phyloP scores from a whole-genome alignment of 2,797 vertebrate species.

The Mareca strepera region DNA sequence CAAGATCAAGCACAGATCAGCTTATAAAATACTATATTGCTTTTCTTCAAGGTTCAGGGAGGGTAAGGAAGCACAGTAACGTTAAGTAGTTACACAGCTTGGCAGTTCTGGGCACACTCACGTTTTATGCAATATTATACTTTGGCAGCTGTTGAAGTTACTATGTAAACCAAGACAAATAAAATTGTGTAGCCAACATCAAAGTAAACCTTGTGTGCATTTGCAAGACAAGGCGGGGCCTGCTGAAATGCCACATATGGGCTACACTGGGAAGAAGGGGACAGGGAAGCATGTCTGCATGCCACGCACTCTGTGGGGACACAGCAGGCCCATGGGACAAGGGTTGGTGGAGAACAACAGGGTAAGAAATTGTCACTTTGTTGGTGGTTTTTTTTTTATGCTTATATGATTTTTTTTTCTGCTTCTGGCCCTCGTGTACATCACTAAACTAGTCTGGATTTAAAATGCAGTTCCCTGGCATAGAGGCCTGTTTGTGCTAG shows the following conservation, averaged over 20 bases:
- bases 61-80: neutral
- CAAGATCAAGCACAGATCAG: conserved; percentile 33
- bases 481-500: rapidly evolving
- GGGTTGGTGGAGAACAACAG: neutral
- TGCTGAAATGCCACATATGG: neutral
- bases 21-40: conserved; percentile 14
- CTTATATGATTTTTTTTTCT: neutral
- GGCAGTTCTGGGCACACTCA: conserved; percentile 4
- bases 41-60: conserved; percentile 16
- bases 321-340: neutral
- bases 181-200: neutral
- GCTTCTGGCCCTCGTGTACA: neutral
- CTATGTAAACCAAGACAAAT: neutral
- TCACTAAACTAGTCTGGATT: neutral
- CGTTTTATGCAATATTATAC: neutral
- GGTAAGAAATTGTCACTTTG: neutral
- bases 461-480: neutral
- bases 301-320: neutral
- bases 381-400: neutral
- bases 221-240: neutral
- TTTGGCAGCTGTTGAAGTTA: neutral
- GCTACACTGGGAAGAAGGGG: neutral
- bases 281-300: neutral
- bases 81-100: neutral
- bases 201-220: neutral